Evolutionary conservation across 1,140 invertebrate genomes (phyloP), one percentile per base, ranked within the genome.

Genomic region (Aphis craccivora): DNA sequence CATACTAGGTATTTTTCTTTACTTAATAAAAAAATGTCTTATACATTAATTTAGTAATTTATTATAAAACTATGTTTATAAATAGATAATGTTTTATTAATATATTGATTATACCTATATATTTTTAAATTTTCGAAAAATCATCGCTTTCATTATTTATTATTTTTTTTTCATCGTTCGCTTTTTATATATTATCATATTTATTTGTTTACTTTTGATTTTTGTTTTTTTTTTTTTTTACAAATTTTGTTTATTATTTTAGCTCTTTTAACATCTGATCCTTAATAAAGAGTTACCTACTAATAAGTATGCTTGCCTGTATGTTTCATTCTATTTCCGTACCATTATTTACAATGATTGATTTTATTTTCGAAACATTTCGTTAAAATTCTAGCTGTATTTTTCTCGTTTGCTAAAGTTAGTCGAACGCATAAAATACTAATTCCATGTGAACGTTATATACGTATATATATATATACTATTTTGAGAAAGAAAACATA

Each of bases 321-420:
- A 67, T 3, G 60, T 11, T n/a, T 76, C n/a, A n/a, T 76, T 76
- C 30, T n/a, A 76, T 76, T n/a, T n/a, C 30, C 18, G 14, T 76
- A 1, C 14, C n/a, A 6, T 76, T 18, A 76, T 76, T 76, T 76
- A 76, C 60, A 76, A 18, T 35, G 14, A 20, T 76, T 76, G 60
- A n/a, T 76, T 76, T 76, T 76, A 76, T n/a, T 76, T 76, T 76
- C 60, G 30, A 76, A n/a, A 76, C 60, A n/a, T 76, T n/a, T 76
- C 30, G 60, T 76, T 6, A 76, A 76, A 76, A n/a, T n/a, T 76
- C 30, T 76, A 76, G 4, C 14, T 76, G 60, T 67, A 67, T 18
- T 67, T 67, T n/a, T 67, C 11, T 76, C 30, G 14, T 76, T 76
- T 76, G 60, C 30, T 67, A 35, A 76, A n/a, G 30, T 76, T 76